Evolutionary conservation across 2,797 vertebrate genomes (phyloP), one percentile per base, ranked within the genome.

Genomic region (Microchirus variegatus): DNA sequence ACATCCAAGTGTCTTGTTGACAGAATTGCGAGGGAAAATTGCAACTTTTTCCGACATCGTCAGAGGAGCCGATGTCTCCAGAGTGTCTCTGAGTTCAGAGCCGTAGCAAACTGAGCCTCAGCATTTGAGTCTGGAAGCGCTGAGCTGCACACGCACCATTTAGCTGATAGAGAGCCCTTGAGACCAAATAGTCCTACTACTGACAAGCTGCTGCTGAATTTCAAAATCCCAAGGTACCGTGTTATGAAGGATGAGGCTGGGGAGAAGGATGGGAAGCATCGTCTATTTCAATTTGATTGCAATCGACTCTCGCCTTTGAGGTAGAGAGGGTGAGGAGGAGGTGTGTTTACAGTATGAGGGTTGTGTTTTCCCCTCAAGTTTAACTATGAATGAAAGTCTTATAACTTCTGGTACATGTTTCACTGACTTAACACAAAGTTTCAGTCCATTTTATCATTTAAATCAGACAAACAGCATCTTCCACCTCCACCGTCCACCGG

Each of bases 91-190:
- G 57, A 58, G 49, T 73, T 75, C 58, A 64, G 3, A 59, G 64
- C 9, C 1, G 49, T 59, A 45, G 61, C 42, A 54, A 70, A 69
- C 36, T 18, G 53, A 69, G 60, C 58, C 45, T 56, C 50, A 2
- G 70, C 11, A 14, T 73, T 60, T 2, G 45, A 53, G 67, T 22
- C 37, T 61, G 69, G 37, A 36, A 65, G 63, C 15, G 9, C 36
- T 35, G 54, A 67, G 63, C 65, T 70, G 41, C 37, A 46, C 59
- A 79, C 12, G 35, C 73, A 70, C 67, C 71, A 78, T 80, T 72
- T 71, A 77, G 64, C 67, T 70, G 70, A 82, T 59, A 70, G 63
- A 63, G 65, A 78, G 68, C 78, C 82, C 73, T 42, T 1, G 73
- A 71, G 80, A 76, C 63, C 55, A 56, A 75, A 74, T 58, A 50